A percentile compares a stretch with the other conserved stretches of the same genome.
phyloP scores from a whole-genome alignment of 2,797 vertebrate genomes.

The Bradypodion ventrale region DNA sequence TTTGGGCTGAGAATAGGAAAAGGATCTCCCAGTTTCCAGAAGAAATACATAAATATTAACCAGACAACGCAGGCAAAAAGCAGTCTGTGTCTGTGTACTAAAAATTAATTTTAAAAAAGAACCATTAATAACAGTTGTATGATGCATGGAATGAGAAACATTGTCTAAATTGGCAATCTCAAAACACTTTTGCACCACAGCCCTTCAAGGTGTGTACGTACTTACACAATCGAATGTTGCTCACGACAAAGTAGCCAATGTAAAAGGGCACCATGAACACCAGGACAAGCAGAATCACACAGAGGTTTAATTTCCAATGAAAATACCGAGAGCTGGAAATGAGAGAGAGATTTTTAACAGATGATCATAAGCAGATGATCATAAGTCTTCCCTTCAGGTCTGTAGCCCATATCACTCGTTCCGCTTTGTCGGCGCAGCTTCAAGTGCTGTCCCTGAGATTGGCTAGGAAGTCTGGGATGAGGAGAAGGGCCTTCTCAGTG shows the following conservation, averaged over 20 bases:
- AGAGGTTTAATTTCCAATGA: conserved; percentile 98
- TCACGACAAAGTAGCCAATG: conserved; percentile 97
- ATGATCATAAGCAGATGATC: too few species aligned
- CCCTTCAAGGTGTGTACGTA: conserved; percentile 49
- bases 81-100: conserved; percentile 92
- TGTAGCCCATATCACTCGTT: too few species aligned
- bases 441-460: too few species aligned
- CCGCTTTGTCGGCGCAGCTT: too few species aligned
- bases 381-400: too few species aligned
- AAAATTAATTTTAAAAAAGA: conserved; percentile 27
- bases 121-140: conserved; percentile 4
- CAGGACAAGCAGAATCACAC: conserved; percentile 93
- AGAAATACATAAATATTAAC: conserved; percentile 99
- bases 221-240: conserved; percentile 96
- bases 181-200: neutral
- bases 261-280: conserved; percentile 99
- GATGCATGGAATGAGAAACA: neutral
- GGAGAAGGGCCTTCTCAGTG: too few species aligned
- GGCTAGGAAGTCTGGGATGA: too few species aligned
- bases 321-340: conserved; percentile 93
- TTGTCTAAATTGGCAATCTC: neutral
- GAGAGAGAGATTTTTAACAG: conserved; percentile 31
- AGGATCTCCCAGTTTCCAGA: conserved; percentile 97
- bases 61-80: conserved; percentile 94
- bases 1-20: conserved; percentile 98